These are phyloP conservation scores for Epirrhoe alternata DNA, from an alignment of 2,888 invertebrate species.

Conservation along the genomic window DNA sequence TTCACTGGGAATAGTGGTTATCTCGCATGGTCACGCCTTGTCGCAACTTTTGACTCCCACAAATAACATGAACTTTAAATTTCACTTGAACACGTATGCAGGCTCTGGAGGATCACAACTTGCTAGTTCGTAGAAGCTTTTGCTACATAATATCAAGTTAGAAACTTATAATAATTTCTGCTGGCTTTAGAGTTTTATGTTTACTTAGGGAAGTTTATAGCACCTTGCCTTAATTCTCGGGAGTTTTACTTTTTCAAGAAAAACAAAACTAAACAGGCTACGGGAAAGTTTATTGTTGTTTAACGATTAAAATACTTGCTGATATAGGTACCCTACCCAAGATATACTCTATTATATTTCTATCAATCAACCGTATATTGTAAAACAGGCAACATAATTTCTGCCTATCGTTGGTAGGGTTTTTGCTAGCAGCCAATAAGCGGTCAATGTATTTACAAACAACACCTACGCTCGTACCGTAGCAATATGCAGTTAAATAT, in stretches of 20 bases:
- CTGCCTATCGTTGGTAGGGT: conserved; percentile 10
- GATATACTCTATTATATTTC: too few relatives aligned
- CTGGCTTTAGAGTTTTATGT: background rate
- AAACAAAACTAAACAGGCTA: background rate
- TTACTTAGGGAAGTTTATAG: background rate
- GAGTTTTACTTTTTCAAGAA: background rate
- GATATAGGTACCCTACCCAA: background rate
- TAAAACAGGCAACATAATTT: background rate
- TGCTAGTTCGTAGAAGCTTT: conserved; percentile 26
- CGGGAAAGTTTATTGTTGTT: background rate
- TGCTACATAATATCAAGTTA: conserved; percentile 15
- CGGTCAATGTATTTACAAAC: conserved; percentile 50
- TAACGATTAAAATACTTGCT: background rate
- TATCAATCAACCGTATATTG: background rate
- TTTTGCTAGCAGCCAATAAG: conserved; percentile 31
- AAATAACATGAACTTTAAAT: conserved; percentile 28
- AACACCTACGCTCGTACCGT: conserved; percentile 56
- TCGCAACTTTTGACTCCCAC: conserved; percentile 31
- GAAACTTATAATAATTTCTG: conserved; percentile 1
- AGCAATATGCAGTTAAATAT: conserved; percentile 64
- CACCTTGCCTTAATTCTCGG: background rate
- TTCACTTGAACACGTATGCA: conserved; percentile 30
- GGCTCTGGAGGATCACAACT: conserved; percentile 31
- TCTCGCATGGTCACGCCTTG: conserved; percentile 50
- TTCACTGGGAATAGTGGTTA: conserved; percentile 48